Base-by-base conservation (phyloP, 2,113 vertebrate genomes). In the Aspidoscelis tigris region DNA sequence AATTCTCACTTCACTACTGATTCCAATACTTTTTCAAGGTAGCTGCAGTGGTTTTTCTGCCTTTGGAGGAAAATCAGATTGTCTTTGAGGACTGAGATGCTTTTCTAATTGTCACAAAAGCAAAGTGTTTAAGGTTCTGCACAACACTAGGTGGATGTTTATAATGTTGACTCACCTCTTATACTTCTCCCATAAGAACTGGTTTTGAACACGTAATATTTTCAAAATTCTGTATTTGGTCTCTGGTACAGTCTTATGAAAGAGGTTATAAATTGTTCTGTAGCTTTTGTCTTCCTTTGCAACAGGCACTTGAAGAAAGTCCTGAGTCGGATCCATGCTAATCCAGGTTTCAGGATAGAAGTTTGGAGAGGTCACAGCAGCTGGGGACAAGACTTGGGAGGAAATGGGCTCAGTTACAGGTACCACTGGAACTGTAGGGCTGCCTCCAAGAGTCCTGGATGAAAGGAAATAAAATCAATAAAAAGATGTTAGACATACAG, bases 141-240 rank as follows among this genome's bases (percentile, higher is more conserved):
- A 0, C 7, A 26, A 53, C 16, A 61, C 24, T 1, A 73, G 12
- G 39, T 5, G 0, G 3, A n/a, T 2, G 26, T 55, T 73, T 33
- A 22, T 24, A 74, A 50, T 55, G 1, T 43, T 43, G 41, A 85
- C 97, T 97, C 93, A 99, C 98, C 99, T 98, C 95, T 99, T 99
- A 75, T 99, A 99, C 85, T 99, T 99, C 94, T 99, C 99, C 99
- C 99, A 99, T 39, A 99, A 98, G 93, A 99, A 99, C 76, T 98
- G 98, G 91, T 99, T 99, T 94, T 99, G 99, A 84, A 99, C 98
- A 26, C 99, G 96, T 83, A 97, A 92, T 92, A 99, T 99, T 93
- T 99, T 99, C 89, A 99, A 92, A 83, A 99, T 99, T 91, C 93
- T 97, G 18, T 98, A 99, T 95, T 99, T 99, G 94, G 98, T 99